Base-by-base conservation (phyloP, 92 coral and sea anemone genomes). In the Epizoanthus scotinus region DNA sequence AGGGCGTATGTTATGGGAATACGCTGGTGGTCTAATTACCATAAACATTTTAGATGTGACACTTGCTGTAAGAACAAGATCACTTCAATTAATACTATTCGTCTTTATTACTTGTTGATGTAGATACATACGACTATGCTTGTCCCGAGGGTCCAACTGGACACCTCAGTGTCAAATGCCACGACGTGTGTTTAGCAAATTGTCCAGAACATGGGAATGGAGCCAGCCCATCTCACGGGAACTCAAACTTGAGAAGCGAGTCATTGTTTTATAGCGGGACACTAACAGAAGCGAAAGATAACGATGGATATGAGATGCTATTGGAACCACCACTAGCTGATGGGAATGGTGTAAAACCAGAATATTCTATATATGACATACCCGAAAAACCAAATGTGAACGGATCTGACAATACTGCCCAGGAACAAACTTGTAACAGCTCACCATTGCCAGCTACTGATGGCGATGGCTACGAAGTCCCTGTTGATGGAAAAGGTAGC, bases 101-200 rank as follows among this genome's bases (percentile, higher is more conserved):
- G 25, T 7, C 15, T 8, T 62, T 62, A 17, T 31, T 62, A 20
- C 17, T 75, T 24, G 14, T 21, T 29, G 9, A 64, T n/a, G 22
- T 55, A 75, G 81, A 55, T 17, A 29, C 67, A 1, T 75, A 75
- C 22, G 81, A 75, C 57, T 75, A 75, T 24, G 81, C 81, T 3
- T 75, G 69, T 7, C 7, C 68, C 15, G 81, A 75, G 38, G 81
- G 68, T 1, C 81, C 81, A 8, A 42, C 0, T 12, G 81, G 36
- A 31, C 25, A 29, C 7, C 22, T 21, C 29, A 59, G 53, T 7
- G 17, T 29, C 8, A 59, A 36, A 25, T 13, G 44, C 2, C 20
- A 5, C 24, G 2, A 28, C 13, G 25, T n/a, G 42, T 34, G 17
- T 56, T 13, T 34, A 27, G 68, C 25, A 21, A 60, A 13, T 31